A percentile compares a stretch with the other conserved stretches of the same genome.
phyloP scores from a whole-genome alignment of 2,113 vertebrate species.

The Silurus asotus region DNA sequence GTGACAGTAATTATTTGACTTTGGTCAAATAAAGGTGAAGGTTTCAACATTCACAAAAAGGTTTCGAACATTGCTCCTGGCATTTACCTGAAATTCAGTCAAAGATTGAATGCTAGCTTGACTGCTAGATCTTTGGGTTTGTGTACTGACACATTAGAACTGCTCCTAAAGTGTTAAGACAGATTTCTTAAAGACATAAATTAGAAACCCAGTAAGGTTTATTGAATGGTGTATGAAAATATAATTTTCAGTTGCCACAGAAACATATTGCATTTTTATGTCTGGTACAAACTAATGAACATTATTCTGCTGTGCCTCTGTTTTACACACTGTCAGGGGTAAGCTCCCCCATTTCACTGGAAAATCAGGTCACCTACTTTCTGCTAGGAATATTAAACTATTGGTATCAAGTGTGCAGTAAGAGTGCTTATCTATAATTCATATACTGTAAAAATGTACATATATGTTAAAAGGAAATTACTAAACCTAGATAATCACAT shows the following conservation, averaged over 20 bases:
- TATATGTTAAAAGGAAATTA: not conserved
- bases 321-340: slow-evolving; percentile 59
- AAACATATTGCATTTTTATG: not conserved
- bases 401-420: not conserved
- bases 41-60: not conserved
- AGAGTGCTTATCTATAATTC: slow-evolving; percentile 1
- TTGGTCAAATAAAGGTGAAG: not conserved
- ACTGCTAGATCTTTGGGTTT: not conserved
- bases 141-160: not conserved
- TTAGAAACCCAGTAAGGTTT: not conserved
- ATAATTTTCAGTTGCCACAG: not conserved
- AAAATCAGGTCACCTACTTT: slow-evolving; percentile 73
- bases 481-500: not conserved
- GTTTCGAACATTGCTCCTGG: not conserved
- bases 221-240: not conserved
- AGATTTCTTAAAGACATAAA: not conserved
- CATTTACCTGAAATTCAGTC: not conserved
- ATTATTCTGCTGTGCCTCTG: slow-evolving; percentile 47
- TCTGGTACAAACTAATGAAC: slow-evolving; percentile 36
- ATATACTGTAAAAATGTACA: not conserved
- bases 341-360: slow-evolving; percentile 60
- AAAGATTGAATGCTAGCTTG: not conserved
- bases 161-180: not conserved
- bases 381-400: slow-evolving; percentile 41
- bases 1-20: not conserved